Base-by-base conservation (phyloP, 2,888 invertebrate species). In the Scotopteryx bipunctaria region DNA sequence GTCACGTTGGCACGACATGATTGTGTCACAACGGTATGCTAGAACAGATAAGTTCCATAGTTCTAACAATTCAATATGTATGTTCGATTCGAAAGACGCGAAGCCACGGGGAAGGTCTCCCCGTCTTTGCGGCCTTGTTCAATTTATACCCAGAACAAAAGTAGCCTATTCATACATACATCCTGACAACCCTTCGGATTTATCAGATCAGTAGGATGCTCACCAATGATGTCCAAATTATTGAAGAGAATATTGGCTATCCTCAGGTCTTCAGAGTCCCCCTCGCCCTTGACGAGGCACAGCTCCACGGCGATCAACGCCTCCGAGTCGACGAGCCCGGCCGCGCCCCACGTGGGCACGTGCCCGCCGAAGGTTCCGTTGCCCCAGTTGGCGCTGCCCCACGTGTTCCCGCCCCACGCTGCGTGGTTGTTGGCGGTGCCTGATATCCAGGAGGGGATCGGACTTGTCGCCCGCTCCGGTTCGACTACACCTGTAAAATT, bases 171-270 rank as follows among this genome's bases (percentile, higher is more conserved):
- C n/a, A n/a, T n/a, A n/a, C n/a, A n/a, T n/a, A n/a, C n/a, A n/a
- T n/a, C n/a, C n/a, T n/a, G n/a, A n/a, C n/a, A n/a, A n/a, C n/a
- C n/a, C n/a, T n/a, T n/a, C n/a, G n/a, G n/a, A n/a, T n/a, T n/a
- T n/a, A n/a, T n/a, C n/a, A n/a, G n/a, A n/a, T 9, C 8, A 5
- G 8, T 0, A 14, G 9, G 9, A 27, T 4, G 64, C 91, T 90
- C 73, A 95, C 97, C 98, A 59, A 98, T 98, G 45, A 98, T 95
- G 79, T 98, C 98, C 62, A 98, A 91, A 79, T 96, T 98, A 76
- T 98, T 98, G 73, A 98, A 98, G 64, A 97, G 94, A 66, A 98
- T 95, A 69, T 96, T 96, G 0, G 97, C 96, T 37, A 97, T 94
- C 65, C 96, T 94, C 33, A 91, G 68, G 23, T 91, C 91, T 61